Conservation (phyloP, 2,888 invertebrate species). For the Tenthredo amoena region DNA sequence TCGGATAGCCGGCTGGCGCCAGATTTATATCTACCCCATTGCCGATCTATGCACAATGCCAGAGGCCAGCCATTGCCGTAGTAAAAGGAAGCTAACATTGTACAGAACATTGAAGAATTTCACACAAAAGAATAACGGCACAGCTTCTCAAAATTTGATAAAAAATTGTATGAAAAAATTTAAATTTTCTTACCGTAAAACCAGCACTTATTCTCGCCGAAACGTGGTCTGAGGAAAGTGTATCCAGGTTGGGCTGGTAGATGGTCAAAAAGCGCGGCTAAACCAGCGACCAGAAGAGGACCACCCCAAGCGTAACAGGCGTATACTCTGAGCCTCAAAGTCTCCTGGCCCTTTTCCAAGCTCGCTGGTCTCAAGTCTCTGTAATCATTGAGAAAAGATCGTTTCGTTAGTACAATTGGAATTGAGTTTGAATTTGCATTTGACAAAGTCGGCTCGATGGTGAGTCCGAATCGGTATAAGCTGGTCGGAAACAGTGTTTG, state of each 20-base stretch:
- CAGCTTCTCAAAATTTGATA: neutral
- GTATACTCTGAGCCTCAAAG: constrained; percentile 88
- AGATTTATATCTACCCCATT: constrained; percentile 70
- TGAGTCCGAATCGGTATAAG: neutral
- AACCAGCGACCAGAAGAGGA: constrained; percentile 87
- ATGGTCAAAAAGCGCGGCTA: constrained; percentile 87
- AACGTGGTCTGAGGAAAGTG: constrained; percentile 86
- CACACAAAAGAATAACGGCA: neutral
- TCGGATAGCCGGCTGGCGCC: constrained; percentile 66
- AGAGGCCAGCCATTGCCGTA: neutral
- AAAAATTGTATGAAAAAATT: no score
- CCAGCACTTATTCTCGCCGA: constrained; percentile 90
- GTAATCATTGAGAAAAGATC: constrained; percentile 72
- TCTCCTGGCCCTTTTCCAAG: constrained; percentile 91
- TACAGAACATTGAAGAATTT: neutral
- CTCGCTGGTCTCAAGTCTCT: constrained; percentile 92
- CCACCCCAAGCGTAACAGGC: constrained; percentile 93
- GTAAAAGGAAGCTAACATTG: no score
- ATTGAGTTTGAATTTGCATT: neutral
- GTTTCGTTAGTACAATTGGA: constrained; percentile 6
- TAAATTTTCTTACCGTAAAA: constrained; percentile 84
- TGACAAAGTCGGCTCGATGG: neutral
- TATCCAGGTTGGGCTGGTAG: constrained; percentile 81
- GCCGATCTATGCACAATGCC: constrained; percentile 19
- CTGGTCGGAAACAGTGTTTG: neutral